phyloP scores from a whole-genome alignment of 2,888 invertebrate genomes.

The Julus scandinavius region DNA sequence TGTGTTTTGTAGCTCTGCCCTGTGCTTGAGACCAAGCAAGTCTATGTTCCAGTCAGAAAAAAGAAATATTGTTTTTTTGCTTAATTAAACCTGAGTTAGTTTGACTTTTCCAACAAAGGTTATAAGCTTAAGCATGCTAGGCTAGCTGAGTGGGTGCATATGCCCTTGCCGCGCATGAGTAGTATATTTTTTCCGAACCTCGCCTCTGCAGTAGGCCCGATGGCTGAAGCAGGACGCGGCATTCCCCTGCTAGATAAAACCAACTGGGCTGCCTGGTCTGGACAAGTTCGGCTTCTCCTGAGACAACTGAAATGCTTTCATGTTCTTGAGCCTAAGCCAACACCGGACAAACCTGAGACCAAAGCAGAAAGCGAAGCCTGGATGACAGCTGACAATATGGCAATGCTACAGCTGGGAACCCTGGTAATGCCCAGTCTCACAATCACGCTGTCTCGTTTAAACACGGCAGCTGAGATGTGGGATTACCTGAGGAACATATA shows the following conservation, averaged over 20 bases:
- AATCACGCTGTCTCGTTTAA: not conserved
- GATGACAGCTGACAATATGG: not conserved
- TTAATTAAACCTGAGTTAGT: too few species aligned
- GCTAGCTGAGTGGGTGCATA: too few species aligned
- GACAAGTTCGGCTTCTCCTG: not conserved
- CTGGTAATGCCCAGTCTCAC: conserved; percentile 11
- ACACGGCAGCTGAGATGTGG: not conserved
- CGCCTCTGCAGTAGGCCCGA: too few species aligned
- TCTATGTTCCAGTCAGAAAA: too few species aligned
- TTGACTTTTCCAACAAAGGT: too few species aligned
- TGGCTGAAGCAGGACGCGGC: too few species aligned
- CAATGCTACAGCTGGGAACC: not conserved
- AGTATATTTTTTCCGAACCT: too few species aligned
- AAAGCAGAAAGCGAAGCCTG: not conserved
- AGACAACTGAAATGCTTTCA: not conserved
- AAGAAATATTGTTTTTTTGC: too few species aligned
- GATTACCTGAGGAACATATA: not conserved
- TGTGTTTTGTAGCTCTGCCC: too few species aligned
- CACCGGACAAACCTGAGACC: not conserved
- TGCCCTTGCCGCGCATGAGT: too few species aligned
- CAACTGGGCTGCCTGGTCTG: not conserved
- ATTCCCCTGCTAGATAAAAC: not conserved
- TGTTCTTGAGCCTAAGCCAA: not conserved
- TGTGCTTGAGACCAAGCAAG: too few species aligned
- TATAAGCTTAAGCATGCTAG: too few species aligned